These are phyloP conservation scores for Macrocentrus cingulum DNA, from an alignment of 1,140 invertebrate species.

Conservation along the genomic window DNA sequence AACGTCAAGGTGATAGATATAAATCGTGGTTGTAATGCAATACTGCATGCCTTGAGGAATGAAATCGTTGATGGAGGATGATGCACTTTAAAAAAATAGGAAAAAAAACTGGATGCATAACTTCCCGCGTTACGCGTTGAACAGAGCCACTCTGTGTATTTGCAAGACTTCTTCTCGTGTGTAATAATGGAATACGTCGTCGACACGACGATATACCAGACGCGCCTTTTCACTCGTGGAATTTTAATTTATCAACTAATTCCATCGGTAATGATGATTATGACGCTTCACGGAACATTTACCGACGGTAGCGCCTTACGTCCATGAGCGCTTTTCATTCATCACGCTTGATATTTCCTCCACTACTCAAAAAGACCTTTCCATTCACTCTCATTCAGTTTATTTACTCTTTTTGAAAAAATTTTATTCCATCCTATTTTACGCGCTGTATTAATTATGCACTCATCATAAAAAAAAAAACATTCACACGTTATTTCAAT, in stretches of 20 bases:
- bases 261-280: slow-evolving; percentile 26
- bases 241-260: slow-evolving; percentile 32
- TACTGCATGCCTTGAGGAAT: too few relatives aligned
- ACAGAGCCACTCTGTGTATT: slow-evolving; percentile 23
- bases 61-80: neutral
- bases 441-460: neutral
- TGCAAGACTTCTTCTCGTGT: slow-evolving; percentile 3
- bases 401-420: too few relatives aligned
- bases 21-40: too few relatives aligned
- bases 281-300: slow-evolving; percentile 25
- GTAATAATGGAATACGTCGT: slow-evolving; percentile 18
- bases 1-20: too few relatives aligned
- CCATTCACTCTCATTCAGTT: slow-evolving; percentile 7
- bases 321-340: slow-evolving; percentile 17
- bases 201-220: neutral
- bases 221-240: slow-evolving; percentile 10
- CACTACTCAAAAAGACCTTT: neutral
- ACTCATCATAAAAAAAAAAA: neutral
- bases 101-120: slow-evolving; percentile 3
- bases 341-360: neutral
- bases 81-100: neutral
- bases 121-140: slow-evolving; percentile 23
- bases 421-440: neutral
- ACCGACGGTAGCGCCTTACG: slow-evolving; percentile 16
- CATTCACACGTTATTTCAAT: neutral